These are phyloP conservation scores for Tubulanus polymorphus DNA, from an alignment of 2,888 invertebrate genomes.

Conservation along the genomic window DNA sequence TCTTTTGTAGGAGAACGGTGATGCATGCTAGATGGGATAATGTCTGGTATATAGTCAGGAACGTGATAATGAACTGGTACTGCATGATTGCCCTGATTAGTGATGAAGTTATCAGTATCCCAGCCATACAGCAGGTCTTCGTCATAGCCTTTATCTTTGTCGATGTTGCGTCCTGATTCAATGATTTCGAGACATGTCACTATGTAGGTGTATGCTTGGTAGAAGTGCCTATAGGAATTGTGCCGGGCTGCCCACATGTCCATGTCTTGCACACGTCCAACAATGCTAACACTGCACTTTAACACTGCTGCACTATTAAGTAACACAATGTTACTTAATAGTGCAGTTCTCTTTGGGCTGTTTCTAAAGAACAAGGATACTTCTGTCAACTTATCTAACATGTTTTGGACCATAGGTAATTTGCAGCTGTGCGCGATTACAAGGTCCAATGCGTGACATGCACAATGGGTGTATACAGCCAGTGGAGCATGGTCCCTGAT, in stretches of 20 bases:
- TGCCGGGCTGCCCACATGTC: slow-evolving; percentile 9
- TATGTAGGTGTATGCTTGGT: background rate
- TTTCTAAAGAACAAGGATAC: slow-evolving; percentile 8
- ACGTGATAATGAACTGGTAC: background rate
- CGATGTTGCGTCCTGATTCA: background rate
- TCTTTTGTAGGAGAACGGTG: background rate
- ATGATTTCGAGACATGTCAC: background rate
- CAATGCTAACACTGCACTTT: no score
- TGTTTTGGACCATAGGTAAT: slow-evolving; percentile 14
- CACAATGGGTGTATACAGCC: slow-evolving; percentile 20
- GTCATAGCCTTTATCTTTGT: no score
- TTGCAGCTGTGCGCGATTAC: slow-evolving; percentile 15
- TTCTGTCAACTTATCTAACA: slow-evolving; percentile 9
- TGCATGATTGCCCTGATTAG: no score
- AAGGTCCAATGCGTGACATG: slow-evolving; percentile 16
- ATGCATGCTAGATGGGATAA: background rate
- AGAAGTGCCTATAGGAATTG: background rate
- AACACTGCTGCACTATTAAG: background rate
- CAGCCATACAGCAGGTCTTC: no score
- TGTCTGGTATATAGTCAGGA: background rate
- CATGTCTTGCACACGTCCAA: slow-evolving; percentile 1
- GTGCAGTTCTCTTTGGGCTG: slow-evolving; percentile 5
- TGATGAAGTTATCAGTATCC: no score
- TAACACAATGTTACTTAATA: slow-evolving; percentile 5
- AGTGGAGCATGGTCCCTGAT: slow-evolving; percentile 9